phyloP scores from a whole-genome alignment of 2,888 invertebrate species.

The Eupithecia inturbata region DNA sequence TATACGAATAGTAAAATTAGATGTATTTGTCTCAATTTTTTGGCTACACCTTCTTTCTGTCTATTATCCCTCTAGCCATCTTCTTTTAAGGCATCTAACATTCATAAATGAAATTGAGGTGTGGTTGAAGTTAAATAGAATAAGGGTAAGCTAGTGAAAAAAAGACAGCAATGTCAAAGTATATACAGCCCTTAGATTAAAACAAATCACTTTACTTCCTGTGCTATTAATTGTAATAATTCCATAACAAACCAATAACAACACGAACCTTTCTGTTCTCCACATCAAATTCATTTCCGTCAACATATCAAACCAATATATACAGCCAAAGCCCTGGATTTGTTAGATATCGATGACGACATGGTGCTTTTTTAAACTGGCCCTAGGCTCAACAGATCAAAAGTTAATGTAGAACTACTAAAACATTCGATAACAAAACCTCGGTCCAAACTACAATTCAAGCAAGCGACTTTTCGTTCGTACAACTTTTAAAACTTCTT shows the following conservation, averaged over 20 bases:
- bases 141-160: too few species aligned
- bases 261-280: neutral
- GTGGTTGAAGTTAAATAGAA: too few species aligned
- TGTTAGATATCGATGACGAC: neutral
- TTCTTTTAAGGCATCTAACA: too few species aligned
- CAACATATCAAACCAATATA: neutral
- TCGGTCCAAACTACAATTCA: slow-evolving; percentile 22
- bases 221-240: neutral
- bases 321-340: neutral
- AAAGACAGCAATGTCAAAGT: too few species aligned
- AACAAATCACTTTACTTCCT: too few species aligned
- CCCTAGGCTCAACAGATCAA: neutral
- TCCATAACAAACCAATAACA: neutral
- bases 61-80: too few species aligned
- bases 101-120: too few species aligned
- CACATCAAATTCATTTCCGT: neutral
- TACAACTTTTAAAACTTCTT: slow-evolving; percentile 29
- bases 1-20: too few species aligned
- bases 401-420: neutral
- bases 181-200: too few species aligned
- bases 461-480: slow-evolving; percentile 14
- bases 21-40: too few species aligned
- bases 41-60: too few species aligned
- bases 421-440: slow-evolving; percentile 2
- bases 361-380: neutral